Percentiles rank a stretch among this genome's conserved stretches.
These are phyloP conservation scores for Myrmecophaga tridactyla DNA, from an alignment of 2,113 vertebrate genomes.

Conservation along the genomic window DNA sequence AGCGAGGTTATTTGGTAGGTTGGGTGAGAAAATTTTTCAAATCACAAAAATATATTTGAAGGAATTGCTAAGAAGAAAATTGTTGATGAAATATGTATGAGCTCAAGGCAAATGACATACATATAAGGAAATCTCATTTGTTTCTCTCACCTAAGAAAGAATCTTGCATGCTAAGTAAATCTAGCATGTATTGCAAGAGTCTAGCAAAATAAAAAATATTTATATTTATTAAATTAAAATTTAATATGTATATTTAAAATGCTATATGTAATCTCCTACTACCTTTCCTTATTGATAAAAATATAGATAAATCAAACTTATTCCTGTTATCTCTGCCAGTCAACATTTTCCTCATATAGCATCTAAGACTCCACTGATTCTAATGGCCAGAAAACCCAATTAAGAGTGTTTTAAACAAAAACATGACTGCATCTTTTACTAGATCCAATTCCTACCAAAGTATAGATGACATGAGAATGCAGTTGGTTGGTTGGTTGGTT, in stretches of 20 bases:
- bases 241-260: neutral
- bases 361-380: neutral
- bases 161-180: neutral
- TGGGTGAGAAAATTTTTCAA: neutral
- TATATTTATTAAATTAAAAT: neutral
- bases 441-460: neutral
- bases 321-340: neutral
- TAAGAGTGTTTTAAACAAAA: neutral
- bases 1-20: neutral
- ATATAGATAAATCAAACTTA: neutral
- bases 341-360: neutral
- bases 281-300: neutral
- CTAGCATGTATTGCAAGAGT: neutral
- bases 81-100: neutral
- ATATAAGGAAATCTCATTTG: neutral
- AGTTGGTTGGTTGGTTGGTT: neutral
- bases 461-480: neutral
- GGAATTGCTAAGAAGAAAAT: neutral
- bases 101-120: neutral
- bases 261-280: neutral
- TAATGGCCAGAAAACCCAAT: neutral
- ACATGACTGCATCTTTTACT: neutral
- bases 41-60: neutral
- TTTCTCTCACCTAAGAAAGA: neutral
- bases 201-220: neutral